Base-by-base conservation (phyloP, 2,797 vertebrate genomes). In the Channallabes apus region DNA sequence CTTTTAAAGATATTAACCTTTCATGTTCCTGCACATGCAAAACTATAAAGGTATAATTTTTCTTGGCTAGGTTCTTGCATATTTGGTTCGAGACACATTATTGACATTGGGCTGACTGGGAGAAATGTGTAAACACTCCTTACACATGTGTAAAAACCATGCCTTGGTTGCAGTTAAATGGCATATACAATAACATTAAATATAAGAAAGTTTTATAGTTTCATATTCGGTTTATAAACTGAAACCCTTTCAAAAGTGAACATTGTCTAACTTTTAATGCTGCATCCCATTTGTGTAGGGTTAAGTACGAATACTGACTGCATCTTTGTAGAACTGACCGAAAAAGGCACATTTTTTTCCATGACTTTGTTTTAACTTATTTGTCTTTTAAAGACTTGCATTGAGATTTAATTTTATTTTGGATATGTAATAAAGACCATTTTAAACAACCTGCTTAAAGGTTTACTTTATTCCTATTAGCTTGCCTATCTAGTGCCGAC, bases 361-460 rank as follows among this genome's bases (percentile, higher is more conserved):
- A 51, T 77, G 77, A 62, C 71, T 24, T 90, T 83, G 89, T 88
- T 90, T 86, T 97, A 97, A 97, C 95, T 96, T 95, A 97, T 97
- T 97, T 95, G 95, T 97, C 94, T 95, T 94, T 94, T 94, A 93
- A 93, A 95, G 93, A 96, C 94, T 88, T 94, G 91, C 91, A 86
- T 89, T 87, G 88, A 88, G 86, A 87, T 85, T 83, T 88, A 85
- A 78, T 88, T 87, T 81, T 89, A 88, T 88, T 89, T 89, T 88
- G 89, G 90, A 18, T 87, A 85, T 91, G 87, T 84, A 93, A 93
- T 94, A 93, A 94, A 92, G 89, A 91, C 3, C 71, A 85, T 58
- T 81, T 83, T 64, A 54, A 68, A 80, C 56, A 84, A 82, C 3
- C 17, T 59, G 61, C 14, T 58, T 41, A 20, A 61, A 35, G 24